Percentiles rank a stretch among this genome's conserved stretches.
Conservation (phyloP, 2,797 vertebrate species). For the Pangasius mekongensis region DNA sequence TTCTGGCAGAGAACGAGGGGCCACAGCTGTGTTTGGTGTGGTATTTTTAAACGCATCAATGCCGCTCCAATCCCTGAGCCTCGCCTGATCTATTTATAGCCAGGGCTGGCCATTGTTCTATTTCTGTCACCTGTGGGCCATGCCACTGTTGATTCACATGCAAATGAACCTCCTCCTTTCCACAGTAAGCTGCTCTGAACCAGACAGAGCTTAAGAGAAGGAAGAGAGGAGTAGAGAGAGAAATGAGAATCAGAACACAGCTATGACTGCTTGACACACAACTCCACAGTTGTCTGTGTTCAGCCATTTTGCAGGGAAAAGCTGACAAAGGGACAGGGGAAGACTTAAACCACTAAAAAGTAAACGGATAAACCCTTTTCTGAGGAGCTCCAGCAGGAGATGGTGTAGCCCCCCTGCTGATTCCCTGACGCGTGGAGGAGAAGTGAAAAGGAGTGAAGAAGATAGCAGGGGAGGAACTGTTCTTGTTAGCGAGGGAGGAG, state of each 20-base stretch:
- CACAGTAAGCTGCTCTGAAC: conserved; percentile 45
- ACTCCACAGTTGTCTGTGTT: not conserved
- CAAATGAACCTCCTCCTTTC: conserved; percentile 81
- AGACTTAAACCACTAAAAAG: conserved; percentile 22
- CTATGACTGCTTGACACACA: conserved; percentile 4
- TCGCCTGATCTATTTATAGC: conserved; percentile 99
- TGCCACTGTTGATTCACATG: conserved; percentile 99
- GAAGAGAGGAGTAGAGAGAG: conserved; percentile 17
- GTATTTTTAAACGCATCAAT: conserved; percentile 99
- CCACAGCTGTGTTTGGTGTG: conserved; percentile 99
- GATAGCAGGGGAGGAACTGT: conserved; percentile 45
- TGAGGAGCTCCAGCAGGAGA: conserved; percentile 9
- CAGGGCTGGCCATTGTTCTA: conserved; percentile 99
- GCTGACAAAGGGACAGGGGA: conserved; percentile 20
- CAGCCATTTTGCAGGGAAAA: conserved; percentile 22
- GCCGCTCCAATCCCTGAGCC: conserved; percentile 96
- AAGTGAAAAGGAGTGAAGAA: conserved; percentile 62
- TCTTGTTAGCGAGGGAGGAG: conserved; percentile 52
- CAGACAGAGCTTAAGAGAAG: conserved; percentile 22
- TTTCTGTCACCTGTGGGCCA: conserved; percentile 98
- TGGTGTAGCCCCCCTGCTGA: conserved; percentile 49
- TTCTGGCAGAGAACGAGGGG: conserved; percentile 82
- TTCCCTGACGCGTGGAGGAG: conserved; percentile 43
- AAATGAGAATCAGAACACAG: conserved; percentile 25
- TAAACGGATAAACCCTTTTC: conserved; percentile 1